Conservation (phyloP, 2,888 invertebrate genomes). For the Lasioglossum zephyrum region DNA sequence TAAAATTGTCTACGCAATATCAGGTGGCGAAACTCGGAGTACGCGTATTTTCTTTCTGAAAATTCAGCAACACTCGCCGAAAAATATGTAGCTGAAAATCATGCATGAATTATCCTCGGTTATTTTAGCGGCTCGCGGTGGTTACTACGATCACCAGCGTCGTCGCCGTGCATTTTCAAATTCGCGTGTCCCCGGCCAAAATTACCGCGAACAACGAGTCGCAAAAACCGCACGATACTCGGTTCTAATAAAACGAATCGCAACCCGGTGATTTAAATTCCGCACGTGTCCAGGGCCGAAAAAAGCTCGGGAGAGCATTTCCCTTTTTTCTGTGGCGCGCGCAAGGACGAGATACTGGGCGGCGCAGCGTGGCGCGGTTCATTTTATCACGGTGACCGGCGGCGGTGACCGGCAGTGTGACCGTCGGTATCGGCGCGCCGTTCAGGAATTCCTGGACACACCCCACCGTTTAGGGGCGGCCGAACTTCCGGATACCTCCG, state of each 20-base stretch:
- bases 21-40: not conserved
- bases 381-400: constrained; percentile 46
- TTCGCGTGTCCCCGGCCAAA: constrained; percentile 25
- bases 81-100: not conserved
- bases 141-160: not conserved
- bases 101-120: not conserved
- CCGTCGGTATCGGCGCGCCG: constrained; percentile 51
- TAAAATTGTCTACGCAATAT: not conserved
- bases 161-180: constrained; percentile 11
- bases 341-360: constrained; percentile 51
- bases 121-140: not conserved
- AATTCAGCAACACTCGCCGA: not conserved
- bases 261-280: constrained; percentile 58
- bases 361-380: constrained; percentile 20
- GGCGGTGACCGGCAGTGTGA: constrained; percentile 18
- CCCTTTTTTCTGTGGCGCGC: not conserved
- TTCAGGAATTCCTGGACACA: constrained; percentile 67
- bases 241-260: constrained; percentile 55
- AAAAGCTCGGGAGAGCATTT: constrained; percentile 23
- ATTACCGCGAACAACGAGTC: constrained; percentile 30
- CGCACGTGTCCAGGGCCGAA: constrained; percentile 36
- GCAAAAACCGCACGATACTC: constrained; percentile 34
- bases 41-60: not conserved
- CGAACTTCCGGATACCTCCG: constrained; percentile 67
- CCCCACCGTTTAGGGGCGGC: constrained; percentile 63